These are phyloP conservation scores for Sycobia sp. DNA, from an alignment of 1,140 invertebrate species.

Conservation along the genomic window DNA sequence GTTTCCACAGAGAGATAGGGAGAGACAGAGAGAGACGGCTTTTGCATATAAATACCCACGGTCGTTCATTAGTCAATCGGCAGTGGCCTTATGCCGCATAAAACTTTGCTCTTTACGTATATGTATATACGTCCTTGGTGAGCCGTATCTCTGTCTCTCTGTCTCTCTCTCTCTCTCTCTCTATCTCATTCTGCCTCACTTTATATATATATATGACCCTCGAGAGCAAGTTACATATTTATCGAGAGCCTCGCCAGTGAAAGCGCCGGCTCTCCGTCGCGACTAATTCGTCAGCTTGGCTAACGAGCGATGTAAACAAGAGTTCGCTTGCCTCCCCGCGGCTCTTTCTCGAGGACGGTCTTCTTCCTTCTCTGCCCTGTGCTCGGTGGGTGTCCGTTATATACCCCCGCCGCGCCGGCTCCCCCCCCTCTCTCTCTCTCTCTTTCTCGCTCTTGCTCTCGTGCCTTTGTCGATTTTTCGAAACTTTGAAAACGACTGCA, in stretches of 20 bases:
- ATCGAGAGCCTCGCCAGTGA: conserved; percentile 9
- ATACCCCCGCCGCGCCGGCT: background rate
- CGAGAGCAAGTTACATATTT: conserved; percentile 34
- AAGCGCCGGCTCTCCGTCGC: background rate
- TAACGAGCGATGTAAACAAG: conserved; percentile 28
- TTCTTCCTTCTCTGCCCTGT: background rate
- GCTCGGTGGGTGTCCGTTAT: too few relatives aligned
- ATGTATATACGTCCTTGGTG: too few relatives aligned
- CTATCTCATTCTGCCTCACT: conserved; percentile 1
- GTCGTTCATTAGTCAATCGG: conserved; percentile 18
- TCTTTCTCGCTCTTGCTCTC: background rate
- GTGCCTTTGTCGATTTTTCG: too few relatives aligned
- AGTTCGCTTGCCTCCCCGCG: background rate
- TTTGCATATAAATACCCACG: too few relatives aligned
- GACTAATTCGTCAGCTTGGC: conserved; percentile 26
- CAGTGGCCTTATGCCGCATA: background rate
- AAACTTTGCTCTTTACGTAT: too few relatives aligned
- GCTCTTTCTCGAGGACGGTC: background rate
- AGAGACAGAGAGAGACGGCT: background rate
- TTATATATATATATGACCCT: background rate
- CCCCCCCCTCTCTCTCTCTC: background rate
- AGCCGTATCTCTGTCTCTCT: too few relatives aligned
- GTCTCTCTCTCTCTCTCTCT: too few relatives aligned
- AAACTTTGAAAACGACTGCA: too few relatives aligned
- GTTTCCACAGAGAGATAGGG: background rate